These are phyloP conservation scores for Parnassius apollo DNA, from an alignment of 2,888 invertebrate genomes.

Conservation along the genomic window DNA sequence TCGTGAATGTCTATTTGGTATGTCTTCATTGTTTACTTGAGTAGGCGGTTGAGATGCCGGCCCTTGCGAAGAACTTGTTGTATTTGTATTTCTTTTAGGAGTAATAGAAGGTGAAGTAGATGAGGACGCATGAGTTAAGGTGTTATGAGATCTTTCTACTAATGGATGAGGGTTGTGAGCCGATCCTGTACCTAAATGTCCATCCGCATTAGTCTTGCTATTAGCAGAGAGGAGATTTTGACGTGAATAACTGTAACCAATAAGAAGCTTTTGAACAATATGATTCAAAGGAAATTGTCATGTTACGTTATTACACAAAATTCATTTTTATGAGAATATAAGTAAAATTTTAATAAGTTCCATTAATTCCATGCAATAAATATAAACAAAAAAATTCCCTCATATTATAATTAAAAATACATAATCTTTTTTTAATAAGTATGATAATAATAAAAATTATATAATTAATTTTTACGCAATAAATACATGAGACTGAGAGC, in stretches of 20 bases:
- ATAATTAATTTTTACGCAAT: no score
- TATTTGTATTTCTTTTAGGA: slow-evolving; percentile 65
- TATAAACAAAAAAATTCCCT: no score
- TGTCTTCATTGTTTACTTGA: slow-evolving; percentile 38
- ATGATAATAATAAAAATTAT: no score
- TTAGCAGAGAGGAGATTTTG: slow-evolving; percentile 91
- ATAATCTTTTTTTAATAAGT: no score
- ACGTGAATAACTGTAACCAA: slow-evolving; percentile 88
- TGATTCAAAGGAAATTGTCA: no score
- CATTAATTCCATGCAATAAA: no score
- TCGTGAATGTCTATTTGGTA: slow-evolving; percentile 42
- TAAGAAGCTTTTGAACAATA: slow-evolving; percentile 1
- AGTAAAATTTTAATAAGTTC: no score
- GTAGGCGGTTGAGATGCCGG: slow-evolving; percentile 27
- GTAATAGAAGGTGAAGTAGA: slow-evolving; percentile 52
- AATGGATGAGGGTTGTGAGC: slow-evolving; percentile 66
- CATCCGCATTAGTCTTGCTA: slow-evolving; percentile 87
- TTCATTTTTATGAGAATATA: no score
- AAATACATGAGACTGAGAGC: no score
- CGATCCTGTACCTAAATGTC: slow-evolving; percentile 62
- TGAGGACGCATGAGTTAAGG: slow-evolving; percentile 60
- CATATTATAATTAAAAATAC: no score
- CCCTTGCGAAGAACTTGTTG: slow-evolving; percentile 39
- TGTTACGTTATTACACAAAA: no score
- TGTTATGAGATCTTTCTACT: slow-evolving; percentile 81